Conservation (phyloP, 2,888 invertebrate species). For the Apeira syringaria region DNA sequence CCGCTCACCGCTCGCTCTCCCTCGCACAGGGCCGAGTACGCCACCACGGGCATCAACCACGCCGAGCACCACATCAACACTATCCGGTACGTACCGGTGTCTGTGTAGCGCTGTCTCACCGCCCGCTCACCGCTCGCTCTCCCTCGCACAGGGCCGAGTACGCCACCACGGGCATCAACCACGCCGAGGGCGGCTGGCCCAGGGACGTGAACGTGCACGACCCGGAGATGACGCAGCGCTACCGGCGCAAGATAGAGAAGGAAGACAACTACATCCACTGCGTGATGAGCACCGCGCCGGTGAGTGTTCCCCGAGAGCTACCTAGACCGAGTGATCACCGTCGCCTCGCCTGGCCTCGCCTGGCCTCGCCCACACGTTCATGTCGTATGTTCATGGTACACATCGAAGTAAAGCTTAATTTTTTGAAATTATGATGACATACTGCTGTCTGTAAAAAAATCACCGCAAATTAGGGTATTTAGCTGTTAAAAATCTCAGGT, state of each 20-base stretch:
- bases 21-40: too few species aligned
- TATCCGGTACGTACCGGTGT: constrained; percentile 45
- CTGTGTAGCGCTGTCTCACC: background rate
- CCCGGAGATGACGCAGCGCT: constrained; percentile 88
- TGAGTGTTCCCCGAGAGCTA: too few species aligned
- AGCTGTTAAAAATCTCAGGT: too few species aligned
- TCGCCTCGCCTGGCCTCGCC: too few species aligned
- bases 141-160: constrained; percentile 78
- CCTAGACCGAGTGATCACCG: too few species aligned
- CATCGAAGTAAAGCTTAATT: too few species aligned
- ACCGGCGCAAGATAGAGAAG: constrained; percentile 91
- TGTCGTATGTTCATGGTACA: too few species aligned
- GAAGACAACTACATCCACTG: constrained; percentile 89
- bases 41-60: constrained; percentile 69
- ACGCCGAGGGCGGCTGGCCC: constrained; percentile 94
- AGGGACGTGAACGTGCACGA: constrained; percentile 86
- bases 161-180: constrained; percentile 84
- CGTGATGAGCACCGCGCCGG: constrained; percentile 78
- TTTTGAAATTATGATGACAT: too few species aligned
- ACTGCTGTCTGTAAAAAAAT: too few species aligned
- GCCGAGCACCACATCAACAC: constrained; percentile 84
- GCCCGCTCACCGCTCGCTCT: background rate
- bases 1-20: too few species aligned
- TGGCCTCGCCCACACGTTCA: too few species aligned
- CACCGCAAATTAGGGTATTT: too few species aligned